Conservation (phyloP, 2,888 invertebrate genomes). For the Cancer borealis region DNA sequence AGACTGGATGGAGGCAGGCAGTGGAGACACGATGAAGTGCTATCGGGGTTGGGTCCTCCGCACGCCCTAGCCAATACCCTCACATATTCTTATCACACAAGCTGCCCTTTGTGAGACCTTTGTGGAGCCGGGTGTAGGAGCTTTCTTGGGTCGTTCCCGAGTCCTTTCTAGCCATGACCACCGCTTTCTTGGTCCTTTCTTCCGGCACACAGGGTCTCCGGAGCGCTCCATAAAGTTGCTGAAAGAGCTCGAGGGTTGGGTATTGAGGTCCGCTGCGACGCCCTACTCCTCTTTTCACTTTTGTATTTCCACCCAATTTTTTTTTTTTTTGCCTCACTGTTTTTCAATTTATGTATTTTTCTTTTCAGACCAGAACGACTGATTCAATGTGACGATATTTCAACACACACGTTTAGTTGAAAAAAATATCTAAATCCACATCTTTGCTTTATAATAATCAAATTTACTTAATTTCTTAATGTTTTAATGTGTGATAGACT, state of each 20-base stretch:
- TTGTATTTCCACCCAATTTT: constrained; percentile 53
- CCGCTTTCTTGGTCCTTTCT: constrained; percentile 75
- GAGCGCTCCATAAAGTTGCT: constrained; percentile 73
- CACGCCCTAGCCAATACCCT: constrained; percentile 62
- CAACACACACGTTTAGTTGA: not conserved
- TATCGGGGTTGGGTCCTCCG: constrained; percentile 59
- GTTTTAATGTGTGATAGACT: not conserved
- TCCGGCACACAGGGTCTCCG: constrained; percentile 73
- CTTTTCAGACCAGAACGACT: not conserved
- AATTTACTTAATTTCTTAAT: not conserved
- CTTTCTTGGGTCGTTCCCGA: constrained; percentile 74
- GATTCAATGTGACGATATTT: not conserved
- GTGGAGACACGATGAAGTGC: not conserved
- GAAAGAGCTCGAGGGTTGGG: constrained; percentile 65
- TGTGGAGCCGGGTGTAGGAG: constrained; percentile 61
- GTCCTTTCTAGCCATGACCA: constrained; percentile 74
- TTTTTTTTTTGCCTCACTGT: constrained; percentile 2
- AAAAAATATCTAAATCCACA: not conserved
- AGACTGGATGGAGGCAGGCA: not conserved
- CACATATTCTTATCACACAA: constrained; percentile 72
- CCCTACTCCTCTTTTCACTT: constrained; percentile 61
- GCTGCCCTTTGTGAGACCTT: constrained; percentile 70
- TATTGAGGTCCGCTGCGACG: constrained; percentile 66
- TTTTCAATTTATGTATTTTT: constrained; percentile 54
- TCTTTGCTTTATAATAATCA: not conserved